phyloP scores from a whole-genome alignment of 2,888 invertebrate genomes.

The Eupeodes luniger region DNA sequence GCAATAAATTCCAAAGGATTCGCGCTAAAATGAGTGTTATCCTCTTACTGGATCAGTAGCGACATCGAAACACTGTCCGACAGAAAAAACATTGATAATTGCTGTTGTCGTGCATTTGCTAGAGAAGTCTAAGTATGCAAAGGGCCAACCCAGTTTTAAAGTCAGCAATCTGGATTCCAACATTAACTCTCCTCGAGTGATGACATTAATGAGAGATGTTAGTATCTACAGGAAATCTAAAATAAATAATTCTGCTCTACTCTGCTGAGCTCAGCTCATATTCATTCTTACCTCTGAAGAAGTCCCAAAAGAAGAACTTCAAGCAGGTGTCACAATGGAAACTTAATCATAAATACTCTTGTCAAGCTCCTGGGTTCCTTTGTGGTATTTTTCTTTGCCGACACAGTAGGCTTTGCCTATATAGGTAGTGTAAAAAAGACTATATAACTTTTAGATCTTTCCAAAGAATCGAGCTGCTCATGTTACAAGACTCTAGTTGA shows the following conservation, averaged over 20 bases:
- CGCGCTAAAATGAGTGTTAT: conserved; percentile 69
- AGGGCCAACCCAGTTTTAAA: conserved; percentile 27
- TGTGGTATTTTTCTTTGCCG: conserved; percentile 4
- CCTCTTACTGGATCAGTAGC: conserved; percentile 62
- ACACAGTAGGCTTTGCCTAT: neutral
- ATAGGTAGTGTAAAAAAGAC: neutral
- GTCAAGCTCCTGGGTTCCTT: conserved; percentile 52
- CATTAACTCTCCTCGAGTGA: conserved; percentile 31
- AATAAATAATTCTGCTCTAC: neutral
- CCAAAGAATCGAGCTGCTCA: neutral
- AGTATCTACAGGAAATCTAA: conserved; percentile 29
- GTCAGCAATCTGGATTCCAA: conserved; percentile 9
- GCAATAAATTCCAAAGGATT: conserved; percentile 74
- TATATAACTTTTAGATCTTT: neutral
- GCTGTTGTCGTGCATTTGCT: conserved; percentile 32
- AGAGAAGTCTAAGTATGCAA: neutral
- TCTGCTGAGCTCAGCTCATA: too few species aligned
- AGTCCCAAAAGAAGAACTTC: conserved; percentile 4
- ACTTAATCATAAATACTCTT: conserved; percentile 22
- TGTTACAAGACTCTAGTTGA: neutral
- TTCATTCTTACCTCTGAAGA: conserved; percentile 7
- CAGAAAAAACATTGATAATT: conserved; percentile 72
- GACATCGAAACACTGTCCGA: conserved; percentile 63
- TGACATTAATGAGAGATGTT: conserved; percentile 52
- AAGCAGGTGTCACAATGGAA: conserved; percentile 50